Evolutionary conservation across 2,888 invertebrate genomes (phyloP).

Genomic region (Polydrusus tereticollis): DNA sequence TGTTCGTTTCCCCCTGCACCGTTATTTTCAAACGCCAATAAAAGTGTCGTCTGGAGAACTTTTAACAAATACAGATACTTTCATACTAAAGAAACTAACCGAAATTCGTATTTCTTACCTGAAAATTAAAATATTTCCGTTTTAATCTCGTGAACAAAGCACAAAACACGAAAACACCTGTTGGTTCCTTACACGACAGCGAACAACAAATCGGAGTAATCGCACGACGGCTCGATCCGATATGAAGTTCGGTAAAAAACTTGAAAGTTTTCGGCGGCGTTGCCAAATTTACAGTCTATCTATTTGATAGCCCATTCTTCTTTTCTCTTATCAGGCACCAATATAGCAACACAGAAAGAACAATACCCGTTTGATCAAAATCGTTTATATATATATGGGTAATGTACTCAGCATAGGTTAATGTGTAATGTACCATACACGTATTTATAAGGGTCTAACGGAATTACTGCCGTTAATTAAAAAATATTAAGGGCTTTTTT

Average conservation of each 20-base stretch:
- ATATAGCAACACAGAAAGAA: too few relatives aligned
- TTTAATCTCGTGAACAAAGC: constrained; percentile 18
- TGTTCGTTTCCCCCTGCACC: not conserved
- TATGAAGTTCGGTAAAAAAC: constrained; percentile 6
- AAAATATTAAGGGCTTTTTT: too few relatives aligned
- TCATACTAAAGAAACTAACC: not conserved
- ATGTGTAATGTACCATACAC: too few relatives aligned
- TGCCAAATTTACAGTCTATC: not conserved
- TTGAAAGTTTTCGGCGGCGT: not conserved
- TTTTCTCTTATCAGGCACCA: not conserved
- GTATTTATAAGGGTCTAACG: too few relatives aligned
- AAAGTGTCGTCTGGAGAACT: not conserved
- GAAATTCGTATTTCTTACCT: not conserved
- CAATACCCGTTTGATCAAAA: too few relatives aligned
- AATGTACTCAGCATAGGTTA: too few relatives aligned
- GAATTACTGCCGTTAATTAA: too few relatives aligned
- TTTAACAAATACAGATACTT: not conserved
- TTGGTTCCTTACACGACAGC: not conserved
- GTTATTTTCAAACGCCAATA: not conserved
- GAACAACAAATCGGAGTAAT: not conserved
- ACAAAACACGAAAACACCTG: constrained; percentile 27
- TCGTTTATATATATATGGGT: too few relatives aligned
- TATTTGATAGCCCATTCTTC: not conserved
- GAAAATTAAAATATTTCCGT: constrained; percentile 1
- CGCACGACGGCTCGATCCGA: not conserved